Base-by-base conservation (phyloP, 37 sponge, comb jelly and placozoan genomes). In the Spongilla lacustris region DNA sequence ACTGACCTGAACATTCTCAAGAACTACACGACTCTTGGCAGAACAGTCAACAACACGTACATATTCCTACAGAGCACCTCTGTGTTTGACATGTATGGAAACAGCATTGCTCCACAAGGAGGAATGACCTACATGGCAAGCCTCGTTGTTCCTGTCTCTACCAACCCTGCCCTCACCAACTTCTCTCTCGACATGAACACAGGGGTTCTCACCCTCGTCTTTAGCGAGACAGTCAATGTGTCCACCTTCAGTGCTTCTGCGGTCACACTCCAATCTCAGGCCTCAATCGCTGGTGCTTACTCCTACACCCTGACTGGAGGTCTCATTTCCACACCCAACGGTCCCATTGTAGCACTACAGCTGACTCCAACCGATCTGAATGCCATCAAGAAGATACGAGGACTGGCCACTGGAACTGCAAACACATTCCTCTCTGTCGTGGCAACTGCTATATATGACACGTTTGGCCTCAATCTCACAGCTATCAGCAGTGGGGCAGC, bases 191-290 rank as follows among this genome's bases (percentile, higher is more conserved):
- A 96, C 67, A 32, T 96, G 70, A 68, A 96, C 74, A 74, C 50
- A n/a, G 93, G 96, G 5, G 35, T 76, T 0, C 69, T 96, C 10
- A 25, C 38, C 19, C 84, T 96, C 38, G 84, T 81, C 9, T 96
- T 96, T 77, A 87, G 84, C 67, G 96, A 96, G 49, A 87, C 96
- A 22, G 84, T 96, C 30, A 84, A 96, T 69, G 86, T 81, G 17
- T 85, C 82, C 34, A 86, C 89, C 19, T 36, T 94, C 17, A 69
- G 89, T 31, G 30, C 76, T 17, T 67, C 92, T 19, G 86, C 77
- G 0, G 31, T 94, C 75, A 91, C 91, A 3, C 83, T 94, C 4
- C 95, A 89, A 36, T 91, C 91, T 21, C 8, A 32, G 31, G 49
- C 48, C 14, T 76, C 50, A 10, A 80, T 12, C 8, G 36, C 32